phyloP scores from a whole-genome alignment of 1,140 invertebrate genomes.

The Medauroidea extradentata region DNA sequence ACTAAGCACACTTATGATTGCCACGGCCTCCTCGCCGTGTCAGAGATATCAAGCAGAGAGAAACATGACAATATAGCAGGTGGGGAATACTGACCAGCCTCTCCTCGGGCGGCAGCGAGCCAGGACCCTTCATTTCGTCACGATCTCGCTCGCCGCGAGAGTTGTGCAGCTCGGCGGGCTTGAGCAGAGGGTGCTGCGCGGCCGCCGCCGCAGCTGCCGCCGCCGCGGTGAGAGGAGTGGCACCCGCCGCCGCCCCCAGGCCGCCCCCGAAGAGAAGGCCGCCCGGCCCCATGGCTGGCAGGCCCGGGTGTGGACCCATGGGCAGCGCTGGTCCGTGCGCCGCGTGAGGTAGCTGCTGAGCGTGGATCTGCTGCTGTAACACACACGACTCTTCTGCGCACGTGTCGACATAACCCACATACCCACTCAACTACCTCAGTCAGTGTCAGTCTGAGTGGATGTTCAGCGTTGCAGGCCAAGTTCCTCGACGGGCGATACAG shows the following conservation, averaged over 20 bases:
- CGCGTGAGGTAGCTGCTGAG: constrained; percentile 50
- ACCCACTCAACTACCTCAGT: too few species aligned
- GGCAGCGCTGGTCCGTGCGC: constrained; percentile 47
- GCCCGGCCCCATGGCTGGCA: constrained; percentile 9
- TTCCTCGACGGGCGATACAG: too few species aligned
- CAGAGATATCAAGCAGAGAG: too few species aligned
- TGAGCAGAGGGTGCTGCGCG: constrained; percentile 24
- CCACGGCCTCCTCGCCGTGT: too few species aligned
- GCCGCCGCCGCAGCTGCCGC: constrained; percentile 17
- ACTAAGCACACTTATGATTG: too few species aligned
- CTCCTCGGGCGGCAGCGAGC: constrained; percentile 39
- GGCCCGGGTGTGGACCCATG: constrained; percentile 21
- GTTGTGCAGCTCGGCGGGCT: constrained; percentile 20
- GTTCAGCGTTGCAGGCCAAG: too few species aligned
- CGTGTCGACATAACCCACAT: too few species aligned
- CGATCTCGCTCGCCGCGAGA: constrained; percentile 28
- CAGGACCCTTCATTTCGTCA: constrained; percentile 38
- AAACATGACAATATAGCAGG: too few species aligned
- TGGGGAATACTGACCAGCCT: constrained; percentile 36
- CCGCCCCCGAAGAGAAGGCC: constrained; percentile 25
- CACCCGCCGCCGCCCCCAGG: constrained; percentile 18
- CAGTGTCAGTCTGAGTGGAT: too few species aligned
- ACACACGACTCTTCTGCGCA: too few species aligned
- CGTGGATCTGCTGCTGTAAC: constrained; percentile 56
- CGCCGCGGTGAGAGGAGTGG: constrained; percentile 25